Evolutionary conservation across 2,113 vertebrate genomes (phyloP), one percentile per base, ranked within the genome.

Genomic region (Girardinichthys multiradiatus): DNA sequence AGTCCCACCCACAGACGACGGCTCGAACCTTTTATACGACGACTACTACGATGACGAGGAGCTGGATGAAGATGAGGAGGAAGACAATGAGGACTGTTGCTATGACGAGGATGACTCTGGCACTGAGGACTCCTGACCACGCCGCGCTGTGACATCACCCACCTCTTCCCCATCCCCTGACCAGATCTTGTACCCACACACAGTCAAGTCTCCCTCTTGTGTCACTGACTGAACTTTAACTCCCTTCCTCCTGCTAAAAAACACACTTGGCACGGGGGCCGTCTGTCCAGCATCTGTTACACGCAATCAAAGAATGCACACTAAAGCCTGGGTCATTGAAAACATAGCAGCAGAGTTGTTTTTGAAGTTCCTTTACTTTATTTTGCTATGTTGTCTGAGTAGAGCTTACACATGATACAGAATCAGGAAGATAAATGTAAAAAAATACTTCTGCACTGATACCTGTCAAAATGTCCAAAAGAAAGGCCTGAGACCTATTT

Each of bases 1-100:
- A 77, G 95, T 95, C 7, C 96, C 97, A 0, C 94, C 93, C 29
- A 95, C 95, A 0, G 97, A 98, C 2, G 96, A 98, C 69, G 96
- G 96, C 87, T 95, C 96, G 0, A 97, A 97, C 91, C 96, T 99
- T 31, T 94, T 98, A 83, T 98, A 98, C 0, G 97, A 98, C 0
- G 96, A 99, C 90, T 96, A 97, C 87, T 97, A 97, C 0, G 96
- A 98, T 0, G 96, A 98, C 39, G 96, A 98, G 17, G 95, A 96
- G 13, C 94, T 96, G 62, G 93, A 95, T 15, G 96, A 96, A 0
- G 97, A 93, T 0, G 87, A 88, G 0, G 95, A 95, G 5, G 91
- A 93, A 0, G 91, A 92, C 29, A 93, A 94, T 51, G 96, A 95
- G 68, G 95, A 93, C 19, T 96, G 95, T 0, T 96, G 95, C 63